Percentiles rank a stretch among this genome's conserved stretches.
Evolutionary conservation across 2,888 invertebrate species (phyloP).

Genomic region (Schizaphis graminum): DNA sequence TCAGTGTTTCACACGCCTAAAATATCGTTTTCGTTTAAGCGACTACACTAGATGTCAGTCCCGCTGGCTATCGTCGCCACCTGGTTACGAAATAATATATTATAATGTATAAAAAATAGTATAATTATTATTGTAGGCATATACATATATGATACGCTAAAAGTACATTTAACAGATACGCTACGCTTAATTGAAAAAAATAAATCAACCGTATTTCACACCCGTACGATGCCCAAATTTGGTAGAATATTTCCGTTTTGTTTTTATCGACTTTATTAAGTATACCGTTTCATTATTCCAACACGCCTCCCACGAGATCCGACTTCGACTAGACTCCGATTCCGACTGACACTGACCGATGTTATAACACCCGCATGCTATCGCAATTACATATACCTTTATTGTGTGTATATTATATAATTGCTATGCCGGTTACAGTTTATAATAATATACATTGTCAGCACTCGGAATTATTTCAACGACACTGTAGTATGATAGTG

Average conservation of each 20-base stretch:
- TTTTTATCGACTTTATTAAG: background rate
- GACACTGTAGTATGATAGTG: background rate
- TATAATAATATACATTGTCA: conserved; percentile 25
- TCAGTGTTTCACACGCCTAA: conserved; percentile 34
- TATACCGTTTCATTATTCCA: background rate
- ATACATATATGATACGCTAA: background rate
- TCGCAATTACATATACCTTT: background rate
- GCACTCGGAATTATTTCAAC: conserved; percentile 16
- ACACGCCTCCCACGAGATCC: background rate
- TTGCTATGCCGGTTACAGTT: background rate
- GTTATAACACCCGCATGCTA: background rate
- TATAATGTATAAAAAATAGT: conserved; percentile 3
- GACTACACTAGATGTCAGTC: background rate
- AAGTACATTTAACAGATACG: background rate
- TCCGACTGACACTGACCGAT: background rate
- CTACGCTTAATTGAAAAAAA: conserved; percentile 18
- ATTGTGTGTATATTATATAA: background rate
- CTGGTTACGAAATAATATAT: conserved; percentile 11
- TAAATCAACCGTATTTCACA: background rate
- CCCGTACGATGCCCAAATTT: background rate
- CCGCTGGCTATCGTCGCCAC: background rate
- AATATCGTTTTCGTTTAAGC: conserved; percentile 9
- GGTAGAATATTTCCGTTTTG: background rate
- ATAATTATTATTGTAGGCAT: background rate
- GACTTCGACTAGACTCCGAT: background rate